Percentiles rank a stretch among this genome's conserved stretches.
phyloP scores from a whole-genome alignment of 2,797 vertebrate species.

The Leptodactylus fallax region DNA sequence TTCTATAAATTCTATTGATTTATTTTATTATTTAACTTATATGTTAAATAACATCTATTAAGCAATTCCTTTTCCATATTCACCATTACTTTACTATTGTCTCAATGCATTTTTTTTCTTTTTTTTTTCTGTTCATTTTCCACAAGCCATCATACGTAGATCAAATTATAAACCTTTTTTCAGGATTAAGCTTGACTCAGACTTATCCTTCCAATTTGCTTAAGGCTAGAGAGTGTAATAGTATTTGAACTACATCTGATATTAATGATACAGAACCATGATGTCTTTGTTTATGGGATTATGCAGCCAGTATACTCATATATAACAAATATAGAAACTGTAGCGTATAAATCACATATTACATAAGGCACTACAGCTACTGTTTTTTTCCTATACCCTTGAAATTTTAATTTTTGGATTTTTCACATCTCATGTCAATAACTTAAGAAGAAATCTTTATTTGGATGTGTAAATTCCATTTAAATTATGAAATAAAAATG shows the following conservation, averaged over 20 bases:
- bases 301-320: conserved; percentile 9
- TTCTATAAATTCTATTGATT: no score
- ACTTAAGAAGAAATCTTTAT: background rate
- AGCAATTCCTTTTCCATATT: background rate
- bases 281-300: conserved; percentile 55
- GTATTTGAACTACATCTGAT: conserved; percentile 48
- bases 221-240: conserved; percentile 49
- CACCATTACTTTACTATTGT: background rate
- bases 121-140: conserved; percentile 10
- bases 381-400: background rate
- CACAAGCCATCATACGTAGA: conserved; percentile 21
- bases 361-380: no score
- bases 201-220: conserved; percentile 56
- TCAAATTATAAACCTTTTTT: conserved; percentile 59
- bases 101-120: background rate
- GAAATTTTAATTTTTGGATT: background rate
- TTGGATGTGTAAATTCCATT: background rate
- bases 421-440: background rate
- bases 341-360: background rate
- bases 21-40: no score
- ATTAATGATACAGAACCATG: conserved; percentile 41
- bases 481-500: background rate
- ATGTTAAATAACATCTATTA: background rate
- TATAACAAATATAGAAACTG: background rate
- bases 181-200: conserved; percentile 56